A percentile compares a stretch with the other conserved stretches of the same genome.
Conservation (phyloP, 1,140 invertebrate species). For the Drosophila repleta region DNA sequence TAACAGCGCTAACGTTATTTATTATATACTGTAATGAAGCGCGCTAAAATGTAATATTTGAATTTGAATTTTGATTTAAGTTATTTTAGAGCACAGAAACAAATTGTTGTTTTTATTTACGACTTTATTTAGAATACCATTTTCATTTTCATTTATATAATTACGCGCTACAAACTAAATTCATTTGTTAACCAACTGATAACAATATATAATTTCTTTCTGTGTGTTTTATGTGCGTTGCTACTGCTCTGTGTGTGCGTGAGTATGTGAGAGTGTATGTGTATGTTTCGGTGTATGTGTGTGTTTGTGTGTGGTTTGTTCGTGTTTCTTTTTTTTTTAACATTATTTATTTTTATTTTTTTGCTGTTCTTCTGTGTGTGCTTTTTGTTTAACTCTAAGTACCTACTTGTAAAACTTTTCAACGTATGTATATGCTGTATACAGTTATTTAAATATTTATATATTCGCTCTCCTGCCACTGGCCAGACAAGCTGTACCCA, state of each 20-base stretch:
- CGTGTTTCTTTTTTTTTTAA: constrained; percentile 26
- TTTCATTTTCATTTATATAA: constrained; percentile 63
- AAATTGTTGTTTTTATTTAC: constrained; percentile 49
- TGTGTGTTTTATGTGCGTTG: constrained; percentile 24
- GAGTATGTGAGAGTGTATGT: neutral
- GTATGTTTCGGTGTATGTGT: constrained; percentile 41
- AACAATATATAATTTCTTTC: constrained; percentile 65
- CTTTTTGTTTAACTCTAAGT: constrained; percentile 70
- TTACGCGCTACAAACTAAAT: constrained; percentile 71
- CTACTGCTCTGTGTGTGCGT: constrained; percentile 13
- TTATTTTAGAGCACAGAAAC: too few relatives aligned
- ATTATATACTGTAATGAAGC: neutral
- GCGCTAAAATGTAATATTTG: neutral
- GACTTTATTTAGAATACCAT: constrained; percentile 80
- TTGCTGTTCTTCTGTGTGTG: constrained; percentile 35
- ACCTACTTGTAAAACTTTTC: constrained; percentile 68
- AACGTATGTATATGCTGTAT: constrained; percentile 60
- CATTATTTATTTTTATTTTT: constrained; percentile 37
- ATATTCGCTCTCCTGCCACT: constrained; percentile 48
- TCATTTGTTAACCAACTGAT: constrained; percentile 78
- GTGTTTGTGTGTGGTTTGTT: constrained; percentile 33
- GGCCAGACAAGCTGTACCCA: constrained; percentile 11
- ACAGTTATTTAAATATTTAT: constrained; percentile 67
- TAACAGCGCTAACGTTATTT: neutral
- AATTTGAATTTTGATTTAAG: neutral